phyloP scores from a whole-genome alignment of 2,888 invertebrate species.

The Andrena bucephala region DNA sequence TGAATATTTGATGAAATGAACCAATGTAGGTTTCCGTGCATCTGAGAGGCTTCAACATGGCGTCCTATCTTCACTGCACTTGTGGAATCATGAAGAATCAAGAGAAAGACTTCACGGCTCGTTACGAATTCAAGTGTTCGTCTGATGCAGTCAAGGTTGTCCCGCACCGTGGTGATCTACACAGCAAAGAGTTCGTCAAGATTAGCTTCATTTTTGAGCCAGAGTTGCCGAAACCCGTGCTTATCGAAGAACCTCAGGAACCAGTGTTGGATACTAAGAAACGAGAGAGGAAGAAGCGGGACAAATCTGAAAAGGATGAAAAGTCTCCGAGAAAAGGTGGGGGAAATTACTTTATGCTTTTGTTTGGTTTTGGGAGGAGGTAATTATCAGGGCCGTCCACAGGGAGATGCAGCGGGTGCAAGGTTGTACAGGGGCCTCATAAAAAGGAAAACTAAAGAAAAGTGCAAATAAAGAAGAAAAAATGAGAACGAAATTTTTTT shows the following conservation, averaged over 20 bases:
- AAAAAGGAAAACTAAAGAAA: too few species aligned
- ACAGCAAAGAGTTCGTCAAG: constrained; percentile 31
- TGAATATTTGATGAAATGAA: background rate
- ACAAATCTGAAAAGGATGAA: background rate
- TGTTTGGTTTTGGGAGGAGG: background rate
- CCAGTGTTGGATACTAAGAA: background rate
- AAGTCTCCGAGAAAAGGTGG: background rate
- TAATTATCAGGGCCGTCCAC: too few species aligned
- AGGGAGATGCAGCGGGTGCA: too few species aligned
- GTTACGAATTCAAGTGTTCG: constrained; percentile 50
- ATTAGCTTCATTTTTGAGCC: constrained; percentile 47
- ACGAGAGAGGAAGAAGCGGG: background rate
- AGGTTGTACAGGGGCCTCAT: too few species aligned
- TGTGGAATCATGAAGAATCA: constrained; percentile 53
- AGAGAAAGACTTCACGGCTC: constrained; percentile 51
- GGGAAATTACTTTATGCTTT: background rate
- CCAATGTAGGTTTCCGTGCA: constrained; percentile 41
- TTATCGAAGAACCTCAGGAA: background rate
- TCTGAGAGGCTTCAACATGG: constrained; percentile 55
- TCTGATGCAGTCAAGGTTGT: constrained; percentile 36
- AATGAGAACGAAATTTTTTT: too few species aligned
- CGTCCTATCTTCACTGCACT: constrained; percentile 54
- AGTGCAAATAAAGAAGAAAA: too few species aligned
- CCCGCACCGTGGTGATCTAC: constrained; percentile 29
- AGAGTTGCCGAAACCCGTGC: background rate